Base-by-base conservation (phyloP, 37 sponge, comb jelly and placozoan species). In the Eunapius fragilis region DNA sequence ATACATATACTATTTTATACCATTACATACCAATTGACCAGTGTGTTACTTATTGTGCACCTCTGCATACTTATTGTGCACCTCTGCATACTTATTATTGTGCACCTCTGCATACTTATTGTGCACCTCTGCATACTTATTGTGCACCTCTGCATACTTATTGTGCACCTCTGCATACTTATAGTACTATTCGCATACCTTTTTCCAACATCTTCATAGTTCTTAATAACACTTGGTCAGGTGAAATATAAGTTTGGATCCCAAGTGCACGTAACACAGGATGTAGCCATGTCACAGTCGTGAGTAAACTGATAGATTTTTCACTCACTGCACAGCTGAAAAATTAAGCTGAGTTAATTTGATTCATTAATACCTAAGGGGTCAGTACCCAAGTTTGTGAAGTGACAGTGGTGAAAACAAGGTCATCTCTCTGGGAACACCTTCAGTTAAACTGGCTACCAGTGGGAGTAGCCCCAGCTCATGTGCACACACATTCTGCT, bases 401-500 rank as follows among this genome's bases (percentile, higher is more conserved):
- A 82, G 36, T 45, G 28, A 70, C 17, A 84, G 73, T 3, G 70
- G 26, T 34, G 89, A 84, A 73, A 84, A 84, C 25, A 50, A 31
- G 45, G 74, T 37, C 38, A 84, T 17, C 25, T 89, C 89, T 23
- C 19, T 25, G 22, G 11, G 10, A 31, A 84, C 41, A 11, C 45
- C 24, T 23, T 79, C 68, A 22, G 2, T n/a, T 67, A 89, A 72
- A 13, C 25, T 28, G 25, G 22, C 74, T 9, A 31, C 74, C 74
- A 71, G 37, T 12, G 31, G 0, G 14, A 74, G 47, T 72, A 89
- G 79, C 41, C 23, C 30, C 0, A 31, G 32, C 67, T 89, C 72
- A 31, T 84, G 85, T 38, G 37, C 32, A 72, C 71, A 73, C 72
- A 89, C 74, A 72, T 58, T 72, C 36, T 49, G 26, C 22, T 68